These are phyloP conservation scores for Hephaestus fuliginosus DNA, from an alignment of 2,797 vertebrate species.

Conservation along the genomic window DNA sequence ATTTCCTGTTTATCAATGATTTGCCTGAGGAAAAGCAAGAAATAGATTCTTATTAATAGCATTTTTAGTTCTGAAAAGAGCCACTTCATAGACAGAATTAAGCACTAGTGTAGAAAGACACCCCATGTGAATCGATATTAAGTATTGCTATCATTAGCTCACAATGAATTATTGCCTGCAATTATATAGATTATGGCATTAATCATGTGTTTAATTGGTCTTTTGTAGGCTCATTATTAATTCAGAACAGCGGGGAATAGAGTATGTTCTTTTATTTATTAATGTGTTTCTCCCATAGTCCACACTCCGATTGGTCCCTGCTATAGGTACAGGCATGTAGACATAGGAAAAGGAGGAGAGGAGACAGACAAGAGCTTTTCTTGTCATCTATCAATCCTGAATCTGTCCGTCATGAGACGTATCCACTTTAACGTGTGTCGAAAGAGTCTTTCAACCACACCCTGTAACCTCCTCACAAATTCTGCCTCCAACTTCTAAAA, in stretches of 20 bases:
- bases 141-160: slow-evolving; percentile 85
- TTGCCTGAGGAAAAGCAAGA: slow-evolving; percentile 63
- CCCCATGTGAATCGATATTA: slow-evolving; percentile 85
- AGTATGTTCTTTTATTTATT: slow-evolving; percentile 85
- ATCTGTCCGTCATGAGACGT: slow-evolving; percentile 20
- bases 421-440: neutral
- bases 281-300: slow-evolving; percentile 64
- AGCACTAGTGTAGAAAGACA: slow-evolving; percentile 78
- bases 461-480: neutral
- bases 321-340: slow-evolving; percentile 59
- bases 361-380: slow-evolving; percentile 18
- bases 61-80: slow-evolving; percentile 70
- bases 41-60: slow-evolving; percentile 65
- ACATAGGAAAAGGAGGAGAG: slow-evolving; percentile 27
- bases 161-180: slow-evolving; percentile 85
- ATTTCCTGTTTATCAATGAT: slow-evolving; percentile 50
- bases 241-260: slow-evolving; percentile 84
- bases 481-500: slow-evolving; percentile 2
- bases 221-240: slow-evolving; percentile 87
- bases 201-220: slow-evolving; percentile 88
- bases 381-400: slow-evolving; percentile 30
- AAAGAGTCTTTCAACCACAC: slow-evolving; percentile 20
- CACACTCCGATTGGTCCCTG: slow-evolving; percentile 54
- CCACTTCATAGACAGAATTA: slow-evolving; percentile 77
- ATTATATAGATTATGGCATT: slow-evolving; percentile 87